These are phyloP conservation scores for Lutjanus campechanus DNA, from an alignment of 2,797 vertebrate genomes.

Conservation along the genomic window DNA sequence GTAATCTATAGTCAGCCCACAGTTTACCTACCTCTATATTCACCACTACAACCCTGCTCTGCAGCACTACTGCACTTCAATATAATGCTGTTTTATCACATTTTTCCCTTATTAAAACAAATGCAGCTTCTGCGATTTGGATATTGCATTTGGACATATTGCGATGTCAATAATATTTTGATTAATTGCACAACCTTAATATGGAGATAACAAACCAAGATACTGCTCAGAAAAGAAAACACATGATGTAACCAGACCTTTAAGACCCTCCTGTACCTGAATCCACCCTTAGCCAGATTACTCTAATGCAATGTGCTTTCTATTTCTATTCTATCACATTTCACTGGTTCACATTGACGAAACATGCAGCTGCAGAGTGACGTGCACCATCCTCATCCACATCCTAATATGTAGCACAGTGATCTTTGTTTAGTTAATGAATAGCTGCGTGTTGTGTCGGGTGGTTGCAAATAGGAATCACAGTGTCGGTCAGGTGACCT, in stretches of 20 bases:
- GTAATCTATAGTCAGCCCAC: no score
- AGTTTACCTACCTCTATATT: no score
- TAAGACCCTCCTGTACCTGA: not conserved
- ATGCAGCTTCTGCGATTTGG: no score
- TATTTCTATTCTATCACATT: no score
- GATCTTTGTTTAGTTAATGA: constrained; percentile 64
- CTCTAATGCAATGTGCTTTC: not conserved
- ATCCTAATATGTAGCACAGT: constrained; percentile 32
- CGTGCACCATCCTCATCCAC: not conserved
- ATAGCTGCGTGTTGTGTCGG: constrained; percentile 42
- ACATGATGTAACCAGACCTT: not conserved
- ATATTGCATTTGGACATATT: no score
- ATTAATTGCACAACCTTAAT: no score
- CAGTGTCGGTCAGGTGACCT: constrained; percentile 48
- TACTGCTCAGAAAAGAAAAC: not conserved
- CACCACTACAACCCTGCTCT: no score
- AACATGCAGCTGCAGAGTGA: constrained; percentile 54
- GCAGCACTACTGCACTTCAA: no score
- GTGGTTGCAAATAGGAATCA: constrained; percentile 52
- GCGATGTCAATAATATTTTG: no score
- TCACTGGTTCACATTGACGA: not conserved
- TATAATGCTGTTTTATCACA: no score
- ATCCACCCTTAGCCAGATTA: not conserved
- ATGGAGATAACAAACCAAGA: not conserved
- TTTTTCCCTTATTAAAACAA: no score